These are phyloP conservation scores for Dynastes grantii DNA, from an alignment of 2,888 invertebrate genomes.

Conservation along the genomic window DNA sequence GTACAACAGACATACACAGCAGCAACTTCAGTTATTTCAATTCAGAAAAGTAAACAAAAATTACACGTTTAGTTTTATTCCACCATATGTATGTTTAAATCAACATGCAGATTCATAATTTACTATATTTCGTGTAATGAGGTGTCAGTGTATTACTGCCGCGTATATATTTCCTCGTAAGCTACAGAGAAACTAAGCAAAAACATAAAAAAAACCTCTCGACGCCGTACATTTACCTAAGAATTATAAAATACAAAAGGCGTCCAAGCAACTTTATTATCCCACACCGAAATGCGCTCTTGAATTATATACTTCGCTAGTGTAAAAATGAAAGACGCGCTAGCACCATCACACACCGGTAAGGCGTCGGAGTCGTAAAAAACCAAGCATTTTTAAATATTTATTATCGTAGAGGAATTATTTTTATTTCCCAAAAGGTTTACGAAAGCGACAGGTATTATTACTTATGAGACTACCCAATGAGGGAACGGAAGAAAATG, in stretches of 20 bases:
- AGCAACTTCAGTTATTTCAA: no score
- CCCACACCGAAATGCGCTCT: no score
- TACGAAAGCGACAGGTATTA: conserved; percentile 16
- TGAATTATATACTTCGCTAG: neutral
- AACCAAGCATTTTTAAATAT: conserved; percentile 32
- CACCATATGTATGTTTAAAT: no score
- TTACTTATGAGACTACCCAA: conserved; percentile 19
- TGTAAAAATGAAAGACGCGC: neutral
- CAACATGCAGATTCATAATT: no score
- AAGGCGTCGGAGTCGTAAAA: conserved; percentile 19
- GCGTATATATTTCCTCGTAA: no score
- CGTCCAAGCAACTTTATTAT: neutral
- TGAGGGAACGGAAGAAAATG: neutral
- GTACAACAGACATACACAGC: no score
- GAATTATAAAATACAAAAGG: conserved; percentile 11
- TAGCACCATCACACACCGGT: neutral
- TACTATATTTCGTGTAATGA: no score
- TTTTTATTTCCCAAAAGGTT: conserved; percentile 39
- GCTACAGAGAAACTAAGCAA: no score
- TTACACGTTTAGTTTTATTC: no score
- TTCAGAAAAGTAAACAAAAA: no score
- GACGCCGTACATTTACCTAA: neutral
- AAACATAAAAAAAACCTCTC: neutral
- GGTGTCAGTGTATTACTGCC: no score
- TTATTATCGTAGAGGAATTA: conserved; percentile 24